Percentiles rank a stretch among this genome's conserved stretches.
These are phyloP conservation scores for Ptychochromis oligacanthus DNA, from an alignment of 2,113 vertebrate genomes.

Conservation along the genomic window DNA sequence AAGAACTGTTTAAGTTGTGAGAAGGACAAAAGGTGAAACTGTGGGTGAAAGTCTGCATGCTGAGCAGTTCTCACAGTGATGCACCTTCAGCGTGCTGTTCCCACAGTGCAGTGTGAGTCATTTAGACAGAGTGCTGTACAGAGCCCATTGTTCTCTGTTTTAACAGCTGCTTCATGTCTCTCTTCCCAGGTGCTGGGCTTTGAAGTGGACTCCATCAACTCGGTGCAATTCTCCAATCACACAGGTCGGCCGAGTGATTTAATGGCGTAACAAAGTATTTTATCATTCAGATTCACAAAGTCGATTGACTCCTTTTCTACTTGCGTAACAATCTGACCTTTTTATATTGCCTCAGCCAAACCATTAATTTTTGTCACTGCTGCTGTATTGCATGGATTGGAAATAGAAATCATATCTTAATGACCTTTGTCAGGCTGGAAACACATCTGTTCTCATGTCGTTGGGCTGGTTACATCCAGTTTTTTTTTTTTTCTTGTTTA, in stretches of 20 bases:
- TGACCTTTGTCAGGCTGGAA: neutral
- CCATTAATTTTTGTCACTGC: neutral
- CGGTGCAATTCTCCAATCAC: slow-evolving; percentile 99
- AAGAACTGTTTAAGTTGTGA: neutral
- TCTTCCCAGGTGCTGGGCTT: slow-evolving; percentile 91
- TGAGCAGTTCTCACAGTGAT: neutral
- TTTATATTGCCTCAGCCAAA: neutral
- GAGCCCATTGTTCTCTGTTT: slow-evolving; percentile 13
- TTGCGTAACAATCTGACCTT: neutral
- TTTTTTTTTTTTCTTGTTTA: neutral
- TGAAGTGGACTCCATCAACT: slow-evolving; percentile 96
- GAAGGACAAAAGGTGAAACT: neutral
- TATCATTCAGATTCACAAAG: neutral
- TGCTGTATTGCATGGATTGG: neutral
- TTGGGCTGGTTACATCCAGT: neutral
- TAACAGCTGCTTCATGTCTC: slow-evolving; percentile 4
- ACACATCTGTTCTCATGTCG: neutral
- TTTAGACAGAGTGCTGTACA: neutral
- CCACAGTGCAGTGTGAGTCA: neutral
- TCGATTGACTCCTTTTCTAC: neutral
- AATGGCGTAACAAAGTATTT: neutral
- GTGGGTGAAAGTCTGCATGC: neutral
- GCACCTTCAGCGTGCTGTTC: neutral
- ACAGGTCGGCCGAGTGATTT: slow-evolving; percentile 82
- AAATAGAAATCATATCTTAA: neutral